phyloP scores from a whole-genome alignment of 2,888 invertebrate species.

The Lysandra coridon region DNA sequence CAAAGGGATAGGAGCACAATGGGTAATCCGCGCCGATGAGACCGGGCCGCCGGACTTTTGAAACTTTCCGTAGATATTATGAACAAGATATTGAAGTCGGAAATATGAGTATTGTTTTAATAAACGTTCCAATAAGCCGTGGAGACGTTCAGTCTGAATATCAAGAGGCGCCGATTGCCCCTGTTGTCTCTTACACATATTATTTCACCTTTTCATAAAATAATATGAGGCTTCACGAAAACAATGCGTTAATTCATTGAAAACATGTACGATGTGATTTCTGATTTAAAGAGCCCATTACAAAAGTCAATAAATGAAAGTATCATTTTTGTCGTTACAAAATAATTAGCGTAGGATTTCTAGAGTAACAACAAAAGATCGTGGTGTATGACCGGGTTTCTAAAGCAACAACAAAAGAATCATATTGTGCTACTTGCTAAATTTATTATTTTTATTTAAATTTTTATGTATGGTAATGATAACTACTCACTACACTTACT shows the following conservation, averaged over 20 bases:
- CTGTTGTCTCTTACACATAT: background rate
- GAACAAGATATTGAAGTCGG: slow-evolving; percentile 19
- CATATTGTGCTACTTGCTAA: too few species aligned
- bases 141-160: background rate
- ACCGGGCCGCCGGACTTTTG: slow-evolving; percentile 40
- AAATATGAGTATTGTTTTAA: slow-evolving; percentile 19
- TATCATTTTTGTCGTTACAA: too few species aligned
- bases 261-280: background rate
- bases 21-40: slow-evolving; percentile 40
- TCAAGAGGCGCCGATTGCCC: background rate
- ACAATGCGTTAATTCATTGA: background rate
- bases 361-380: too few species aligned
- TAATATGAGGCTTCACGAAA: background rate
- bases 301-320: too few species aligned
- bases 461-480: too few species aligned
- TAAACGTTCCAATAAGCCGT: background rate
- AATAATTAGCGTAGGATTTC: too few species aligned
- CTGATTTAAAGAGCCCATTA: background rate
- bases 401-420: too few species aligned
- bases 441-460: too few species aligned
- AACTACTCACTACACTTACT: too few species aligned
- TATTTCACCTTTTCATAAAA: background rate
- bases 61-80: slow-evolving; percentile 38
- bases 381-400: too few species aligned
- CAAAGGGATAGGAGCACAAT: slow-evolving; percentile 41